Evolutionary conservation across 2,888 invertebrate genomes (phyloP).

Genomic region (Orthonevra nobilis): DNA sequence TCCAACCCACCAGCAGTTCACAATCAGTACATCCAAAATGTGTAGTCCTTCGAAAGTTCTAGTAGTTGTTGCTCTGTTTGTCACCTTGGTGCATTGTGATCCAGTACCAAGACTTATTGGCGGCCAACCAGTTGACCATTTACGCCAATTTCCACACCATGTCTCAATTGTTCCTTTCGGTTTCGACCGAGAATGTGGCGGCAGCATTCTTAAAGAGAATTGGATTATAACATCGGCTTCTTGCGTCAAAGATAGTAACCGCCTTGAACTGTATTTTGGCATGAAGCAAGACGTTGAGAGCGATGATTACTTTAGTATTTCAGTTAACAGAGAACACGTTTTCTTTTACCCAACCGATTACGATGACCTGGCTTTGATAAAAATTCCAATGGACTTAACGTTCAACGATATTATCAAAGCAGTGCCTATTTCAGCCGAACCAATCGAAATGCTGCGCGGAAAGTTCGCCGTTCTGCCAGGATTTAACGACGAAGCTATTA

Average conservation of each 20-base stretch:
- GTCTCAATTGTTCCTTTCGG: conserved; percentile 29
- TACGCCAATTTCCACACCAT: conserved; percentile 61
- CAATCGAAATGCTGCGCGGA: not conserved
- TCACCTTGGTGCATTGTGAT: too few relatives aligned
- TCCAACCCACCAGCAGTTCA: too few relatives aligned
- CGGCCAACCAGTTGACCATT: conserved; percentile 49
- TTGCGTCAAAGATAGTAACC: conserved; percentile 4
- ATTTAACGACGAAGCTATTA: conserved; percentile 1
- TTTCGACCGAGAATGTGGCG: conserved; percentile 11
- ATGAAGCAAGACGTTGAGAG: not conserved
- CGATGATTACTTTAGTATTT: conserved; percentile 11
- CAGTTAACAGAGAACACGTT: conserved; percentile 15
- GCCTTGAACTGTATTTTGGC: conserved; percentile 24
- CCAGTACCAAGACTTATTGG: conserved; percentile 32
- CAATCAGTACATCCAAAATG: too few relatives aligned
- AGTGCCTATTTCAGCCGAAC: not conserved
- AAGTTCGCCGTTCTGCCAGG: conserved; percentile 60
- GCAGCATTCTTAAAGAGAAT: conserved; percentile 44
- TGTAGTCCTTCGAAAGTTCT: too few relatives aligned
- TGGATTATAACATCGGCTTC: conserved; percentile 54
- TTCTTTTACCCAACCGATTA: conserved; percentile 52
- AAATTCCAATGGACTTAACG: conserved; percentile 29
- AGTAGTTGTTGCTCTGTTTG: too few relatives aligned
- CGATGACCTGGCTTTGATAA: conserved; percentile 63
- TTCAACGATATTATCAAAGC: conserved; percentile 27